A percentile compares a stretch with the other conserved stretches of the same genome.
Evolutionary conservation across 2,113 vertebrate genomes (phyloP).

Genomic region (Cebidichthys violaceus): DNA sequence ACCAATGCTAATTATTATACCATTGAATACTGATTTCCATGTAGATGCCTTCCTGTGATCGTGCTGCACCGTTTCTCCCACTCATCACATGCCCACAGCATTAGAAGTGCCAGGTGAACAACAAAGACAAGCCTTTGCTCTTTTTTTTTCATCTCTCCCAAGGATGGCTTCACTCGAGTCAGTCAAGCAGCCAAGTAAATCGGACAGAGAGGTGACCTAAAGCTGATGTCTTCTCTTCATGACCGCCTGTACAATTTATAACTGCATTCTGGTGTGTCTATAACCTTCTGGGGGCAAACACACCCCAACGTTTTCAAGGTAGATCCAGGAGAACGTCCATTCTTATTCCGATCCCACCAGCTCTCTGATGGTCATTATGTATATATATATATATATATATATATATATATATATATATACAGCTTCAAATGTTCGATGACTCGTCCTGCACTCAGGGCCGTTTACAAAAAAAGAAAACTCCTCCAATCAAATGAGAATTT

Average conservation of each 20-base stretch:
- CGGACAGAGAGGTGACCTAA: slow-evolving; percentile 7
- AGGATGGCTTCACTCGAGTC: slow-evolving; percentile 20
- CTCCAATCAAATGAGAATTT: neutral
- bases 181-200: slow-evolving; percentile 37
- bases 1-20: slow-evolving; percentile 31
- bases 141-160: neutral
- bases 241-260: neutral
- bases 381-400: neutral
- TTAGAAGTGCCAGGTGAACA: slow-evolving; percentile 10
- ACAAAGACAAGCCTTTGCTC: slow-evolving; percentile 7
- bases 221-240: slow-evolving; percentile 20
- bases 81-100: neutral
- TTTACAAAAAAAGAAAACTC: neutral
- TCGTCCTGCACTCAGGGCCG: no score
- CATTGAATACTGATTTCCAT: slow-evolving; percentile 38
- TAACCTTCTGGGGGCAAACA: neutral
- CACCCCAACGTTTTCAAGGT: neutral
- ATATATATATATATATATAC: no score
- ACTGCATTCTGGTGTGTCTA: neutral
- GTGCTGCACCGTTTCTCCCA: slow-evolving; percentile 2
- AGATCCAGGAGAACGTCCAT: neutral
- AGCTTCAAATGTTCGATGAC: no score
- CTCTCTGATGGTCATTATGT: neutral
- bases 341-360: neutral
- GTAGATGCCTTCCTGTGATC: slow-evolving; percentile 13